Conservation (phyloP, 23 tunicate genomes). For the Styela plicata region DNA sequence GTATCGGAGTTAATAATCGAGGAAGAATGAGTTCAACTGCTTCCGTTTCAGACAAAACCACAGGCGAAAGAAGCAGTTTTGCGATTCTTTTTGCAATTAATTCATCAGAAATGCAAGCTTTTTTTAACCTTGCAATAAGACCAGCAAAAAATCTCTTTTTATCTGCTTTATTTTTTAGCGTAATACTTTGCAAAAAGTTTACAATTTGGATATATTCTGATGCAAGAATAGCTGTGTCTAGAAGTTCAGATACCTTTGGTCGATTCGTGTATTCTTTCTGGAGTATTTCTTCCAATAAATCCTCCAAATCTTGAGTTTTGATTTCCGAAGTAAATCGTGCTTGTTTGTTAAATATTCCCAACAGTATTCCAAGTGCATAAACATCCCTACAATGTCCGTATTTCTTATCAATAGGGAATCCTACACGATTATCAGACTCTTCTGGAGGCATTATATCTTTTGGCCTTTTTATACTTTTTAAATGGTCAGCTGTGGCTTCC, state of each 20-base stretch:
- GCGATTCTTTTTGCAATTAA: constrained; percentile 67
- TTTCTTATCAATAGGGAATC: constrained; percentile 26
- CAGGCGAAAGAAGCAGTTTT: constrained; percentile 69
- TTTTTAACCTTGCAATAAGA: constrained; percentile 33
- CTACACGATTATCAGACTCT: constrained; percentile 44
- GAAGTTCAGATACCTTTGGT: constrained; percentile 59
- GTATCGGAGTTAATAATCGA: constrained; percentile 46
- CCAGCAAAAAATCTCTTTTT: constrained; percentile 57
- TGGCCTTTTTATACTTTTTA: constrained; percentile 11
- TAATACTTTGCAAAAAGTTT: constrained; percentile 75
- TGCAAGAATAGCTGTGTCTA: constrained; percentile 55
- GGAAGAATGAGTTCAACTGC: constrained; percentile 56
- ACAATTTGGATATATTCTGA: constrained; percentile 65
- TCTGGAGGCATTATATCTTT: constrained; percentile 49
- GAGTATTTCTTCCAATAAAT: constrained; percentile 49
- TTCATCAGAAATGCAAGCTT: constrained; percentile 55
- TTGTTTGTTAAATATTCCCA: constrained; percentile 49
- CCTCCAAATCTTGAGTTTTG: constrained; percentile 34
- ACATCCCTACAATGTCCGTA: constrained; percentile 73
- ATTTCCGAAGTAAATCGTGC: constrained; percentile 46
- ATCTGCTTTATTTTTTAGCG: constrained; percentile 50
- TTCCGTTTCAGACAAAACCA: constrained; percentile 51
- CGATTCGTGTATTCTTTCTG: constrained; percentile 69
- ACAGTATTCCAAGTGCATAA: constrained; percentile 58
- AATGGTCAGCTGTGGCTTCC: constrained; percentile 43